phyloP scores from a whole-genome alignment of 1,140 invertebrate species.

The Magallana angulata region DNA sequence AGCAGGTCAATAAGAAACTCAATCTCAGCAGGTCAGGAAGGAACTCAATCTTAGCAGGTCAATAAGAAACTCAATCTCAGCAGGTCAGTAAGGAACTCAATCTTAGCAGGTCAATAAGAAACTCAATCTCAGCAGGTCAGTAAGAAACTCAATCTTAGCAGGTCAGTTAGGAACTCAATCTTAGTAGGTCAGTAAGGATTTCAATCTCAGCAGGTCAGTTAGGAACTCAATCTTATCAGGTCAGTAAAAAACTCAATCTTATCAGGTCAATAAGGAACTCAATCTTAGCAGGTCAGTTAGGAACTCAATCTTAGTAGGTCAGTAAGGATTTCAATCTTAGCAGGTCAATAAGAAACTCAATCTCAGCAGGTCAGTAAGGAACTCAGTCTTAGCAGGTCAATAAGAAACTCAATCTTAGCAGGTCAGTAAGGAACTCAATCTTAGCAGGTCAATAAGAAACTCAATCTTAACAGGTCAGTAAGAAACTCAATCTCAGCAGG shows the following conservation, averaged over 20 bases:
- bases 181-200: slow-evolving; percentile 40
- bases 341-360: slow-evolving; percentile 38
- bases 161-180: slow-evolving; percentile 38
- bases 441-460: slow-evolving; percentile 41
- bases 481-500: slow-evolving; percentile 42
- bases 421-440: slow-evolving; percentile 39
- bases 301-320: slow-evolving; percentile 40
- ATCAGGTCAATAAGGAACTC: slow-evolving; percentile 42
- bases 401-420: slow-evolving; percentile 42
- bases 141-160: slow-evolving; percentile 40
- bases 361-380: slow-evolving; percentile 41
- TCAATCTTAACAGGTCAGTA: slow-evolving; percentile 29
- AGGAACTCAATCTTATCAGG: too few species aligned
- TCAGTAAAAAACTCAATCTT: slow-evolving; percentile 26
- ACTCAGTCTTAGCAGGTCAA: slow-evolving; percentile 14
- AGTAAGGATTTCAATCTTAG: slow-evolving; percentile 40
- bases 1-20: slow-evolving; percentile 41
- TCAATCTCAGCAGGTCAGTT: slow-evolving; percentile 24
- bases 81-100: slow-evolving; percentile 20
- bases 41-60: too few species aligned
- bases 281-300: slow-evolving; percentile 31
- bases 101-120: slow-evolving; percentile 40
- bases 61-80: too few species aligned
- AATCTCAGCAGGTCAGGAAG: slow-evolving; percentile 6
- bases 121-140: slow-evolving; percentile 32